phyloP scores from a whole-genome alignment of 1,140 invertebrate genomes.

The Chelonus insularis region DNA sequence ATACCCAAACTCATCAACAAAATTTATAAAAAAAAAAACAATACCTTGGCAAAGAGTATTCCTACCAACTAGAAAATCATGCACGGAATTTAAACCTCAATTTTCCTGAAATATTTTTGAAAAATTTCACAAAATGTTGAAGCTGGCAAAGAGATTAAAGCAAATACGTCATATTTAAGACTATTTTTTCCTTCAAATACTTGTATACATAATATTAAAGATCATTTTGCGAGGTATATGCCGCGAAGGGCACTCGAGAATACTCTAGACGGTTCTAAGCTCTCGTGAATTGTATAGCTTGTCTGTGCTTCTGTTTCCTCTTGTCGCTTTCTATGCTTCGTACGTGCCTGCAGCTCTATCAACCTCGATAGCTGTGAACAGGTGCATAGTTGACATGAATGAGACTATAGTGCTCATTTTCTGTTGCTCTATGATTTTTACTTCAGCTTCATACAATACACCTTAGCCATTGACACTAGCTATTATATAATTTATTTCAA shows the following conservation, averaged over 20 bases:
- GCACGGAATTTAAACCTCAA: too few species aligned
- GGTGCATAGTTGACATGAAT: background rate
- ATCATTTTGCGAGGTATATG: background rate
- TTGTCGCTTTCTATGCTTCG: background rate
- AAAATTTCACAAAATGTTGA: too few species aligned
- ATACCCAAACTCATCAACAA: too few species aligned
- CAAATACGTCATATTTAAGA: too few species aligned
- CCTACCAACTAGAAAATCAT: too few species aligned
- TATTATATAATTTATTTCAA: background rate
- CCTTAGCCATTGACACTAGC: background rate
- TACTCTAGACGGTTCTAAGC: background rate
- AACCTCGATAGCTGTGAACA: background rate
- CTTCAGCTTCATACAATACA: background rate
- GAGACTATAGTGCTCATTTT: background rate
- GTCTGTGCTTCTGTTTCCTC: background rate
- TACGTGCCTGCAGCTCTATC: background rate
- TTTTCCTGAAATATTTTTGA: too few species aligned
- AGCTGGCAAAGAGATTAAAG: too few species aligned
- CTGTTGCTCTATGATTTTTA: background rate
- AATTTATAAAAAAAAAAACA: too few species aligned
- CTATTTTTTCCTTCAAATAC: background rate
- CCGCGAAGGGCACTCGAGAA: background rate
- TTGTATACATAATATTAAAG: background rate
- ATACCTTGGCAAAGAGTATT: too few species aligned
- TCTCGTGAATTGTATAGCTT: constrained; percentile 4